phyloP scores from a whole-genome alignment of 2,113 vertebrate species.

The Maccullochella peelii region DNA sequence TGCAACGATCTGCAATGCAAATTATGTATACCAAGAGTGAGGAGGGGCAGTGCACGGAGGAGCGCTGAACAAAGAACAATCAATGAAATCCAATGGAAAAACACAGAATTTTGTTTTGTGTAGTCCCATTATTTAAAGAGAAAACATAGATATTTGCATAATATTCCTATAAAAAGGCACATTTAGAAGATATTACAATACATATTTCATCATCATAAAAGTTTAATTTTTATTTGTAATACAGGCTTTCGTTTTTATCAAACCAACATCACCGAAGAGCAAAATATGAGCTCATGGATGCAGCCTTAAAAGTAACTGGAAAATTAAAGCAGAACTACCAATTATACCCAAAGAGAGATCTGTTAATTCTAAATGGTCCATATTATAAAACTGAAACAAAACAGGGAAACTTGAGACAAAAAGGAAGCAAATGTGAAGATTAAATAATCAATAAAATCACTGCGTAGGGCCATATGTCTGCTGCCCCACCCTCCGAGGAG shows the following conservation, averaged over 20 bases:
- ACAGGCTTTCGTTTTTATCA: background rate
- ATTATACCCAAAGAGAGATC: background rate
- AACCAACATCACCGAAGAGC: background rate
- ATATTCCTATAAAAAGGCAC: background rate
- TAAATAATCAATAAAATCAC: constrained; percentile 62
- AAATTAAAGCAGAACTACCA: background rate
- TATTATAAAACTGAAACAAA: constrained; percentile 18
- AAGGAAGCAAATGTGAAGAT: constrained; percentile 31
- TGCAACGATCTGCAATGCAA: constrained; percentile 73
- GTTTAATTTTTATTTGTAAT: background rate
- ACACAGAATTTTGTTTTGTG: background rate
- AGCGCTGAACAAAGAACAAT: constrained; percentile 44
- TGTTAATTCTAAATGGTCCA: constrained; percentile 9
- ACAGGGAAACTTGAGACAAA: constrained; percentile 7
- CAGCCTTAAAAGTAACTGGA: background rate
- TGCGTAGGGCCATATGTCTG: constrained; percentile 53
- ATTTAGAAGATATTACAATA: background rate
- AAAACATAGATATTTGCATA: background rate
- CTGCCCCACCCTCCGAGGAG: constrained; percentile 55
- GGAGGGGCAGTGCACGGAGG: constrained; percentile 1
- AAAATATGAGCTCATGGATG: background rate
- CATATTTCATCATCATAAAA: background rate
- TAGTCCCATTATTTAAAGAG: background rate
- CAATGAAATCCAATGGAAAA: constrained; percentile 29
- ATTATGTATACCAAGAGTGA: constrained; percentile 42